Percentiles rank a stretch among this genome's conserved stretches.
phyloP scores from a whole-genome alignment of 2,888 invertebrate species.

The Eudemis profundana region DNA sequence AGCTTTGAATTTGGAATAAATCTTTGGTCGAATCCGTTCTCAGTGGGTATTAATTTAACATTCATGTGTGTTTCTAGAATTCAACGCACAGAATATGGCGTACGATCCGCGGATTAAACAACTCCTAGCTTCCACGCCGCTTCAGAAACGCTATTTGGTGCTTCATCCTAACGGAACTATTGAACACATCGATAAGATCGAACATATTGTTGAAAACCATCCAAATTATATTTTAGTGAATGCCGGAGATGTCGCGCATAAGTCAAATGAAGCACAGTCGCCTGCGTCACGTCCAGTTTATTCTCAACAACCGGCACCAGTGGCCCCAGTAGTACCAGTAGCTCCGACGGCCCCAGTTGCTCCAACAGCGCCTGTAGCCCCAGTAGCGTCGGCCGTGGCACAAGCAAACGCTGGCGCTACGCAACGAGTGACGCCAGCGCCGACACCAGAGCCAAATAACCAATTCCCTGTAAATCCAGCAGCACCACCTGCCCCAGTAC shows the following conservation, averaged over 20 bases:
- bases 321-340: background rate
- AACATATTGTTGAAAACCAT: conserved; percentile 50
- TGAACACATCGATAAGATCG: conserved; percentile 58
- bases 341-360: background rate
- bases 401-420: background rate
- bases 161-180: conserved; percentile 61
- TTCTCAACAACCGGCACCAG: conserved; percentile 1
- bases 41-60: background rate
- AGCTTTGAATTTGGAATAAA: background rate
- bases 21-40: background rate
- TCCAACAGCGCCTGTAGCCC: background rate
- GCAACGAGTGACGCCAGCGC: background rate
- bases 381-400: background rate
- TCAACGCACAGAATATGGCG: conserved; percentile 28
- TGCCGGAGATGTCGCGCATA: conserved; percentile 38
- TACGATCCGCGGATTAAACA: conserved; percentile 39
- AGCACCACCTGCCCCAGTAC: background rate
- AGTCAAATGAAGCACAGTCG: conserved; percentile 5
- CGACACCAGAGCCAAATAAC: background rate
- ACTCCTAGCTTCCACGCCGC: conserved; percentile 48
- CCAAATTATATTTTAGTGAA: conserved; percentile 54
- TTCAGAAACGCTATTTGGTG: conserved; percentile 55
- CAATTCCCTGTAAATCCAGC: background rate
- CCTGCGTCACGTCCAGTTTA: conserved; percentile 8
- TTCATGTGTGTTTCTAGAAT: conserved; percentile 16